These are phyloP conservation scores for Theristicus caerulescens DNA, from an alignment of 2,113 vertebrate species.

Conservation along the genomic window DNA sequence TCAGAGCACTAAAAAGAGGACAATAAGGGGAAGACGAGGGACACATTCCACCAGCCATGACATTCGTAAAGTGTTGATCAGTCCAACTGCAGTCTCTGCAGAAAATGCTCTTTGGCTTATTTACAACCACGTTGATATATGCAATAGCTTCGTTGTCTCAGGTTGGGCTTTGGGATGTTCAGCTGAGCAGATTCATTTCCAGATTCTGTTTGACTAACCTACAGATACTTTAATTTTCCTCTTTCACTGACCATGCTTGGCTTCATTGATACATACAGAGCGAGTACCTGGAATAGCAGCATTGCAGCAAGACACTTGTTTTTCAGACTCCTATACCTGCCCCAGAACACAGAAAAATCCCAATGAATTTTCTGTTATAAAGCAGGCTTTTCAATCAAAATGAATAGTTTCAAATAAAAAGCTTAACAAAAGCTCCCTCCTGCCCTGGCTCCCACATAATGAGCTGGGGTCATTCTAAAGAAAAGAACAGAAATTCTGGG, in stretches of 20 bases:
- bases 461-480: neutral
- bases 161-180: neutral
- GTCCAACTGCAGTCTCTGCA: neutral
- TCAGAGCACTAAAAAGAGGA: neutral
- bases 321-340: neutral
- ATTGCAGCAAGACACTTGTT: neutral
- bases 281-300: neutral
- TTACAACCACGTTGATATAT: neutral
- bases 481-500: neutral
- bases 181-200: neutral
- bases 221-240: neutral
- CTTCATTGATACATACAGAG: neutral
- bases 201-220: neutral
- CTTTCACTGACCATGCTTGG: neutral
- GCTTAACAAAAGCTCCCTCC: neutral
- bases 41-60: neutral
- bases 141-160: neutral
- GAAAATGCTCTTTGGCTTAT: neutral
- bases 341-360: neutral
- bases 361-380: neutral
- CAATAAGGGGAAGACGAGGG: neutral
- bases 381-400: slow-evolving; percentile 4
- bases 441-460: neutral
- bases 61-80: neutral
- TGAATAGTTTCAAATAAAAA: neutral